These are phyloP conservation scores for Agrochola macilenta DNA, from an alignment of 2,888 invertebrate species.

Conservation along the genomic window DNA sequence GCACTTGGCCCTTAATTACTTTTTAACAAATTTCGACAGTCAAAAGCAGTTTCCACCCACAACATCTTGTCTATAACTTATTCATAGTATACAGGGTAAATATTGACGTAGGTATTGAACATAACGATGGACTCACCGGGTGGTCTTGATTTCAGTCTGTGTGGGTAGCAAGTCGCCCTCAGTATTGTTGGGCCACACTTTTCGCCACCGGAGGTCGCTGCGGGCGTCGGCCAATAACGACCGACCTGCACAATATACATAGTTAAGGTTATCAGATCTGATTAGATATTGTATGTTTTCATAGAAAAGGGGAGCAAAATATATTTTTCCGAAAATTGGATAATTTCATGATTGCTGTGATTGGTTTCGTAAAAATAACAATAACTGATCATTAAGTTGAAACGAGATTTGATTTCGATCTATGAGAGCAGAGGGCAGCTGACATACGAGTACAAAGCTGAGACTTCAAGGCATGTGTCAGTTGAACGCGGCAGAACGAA, in stretches of 20 bases:
- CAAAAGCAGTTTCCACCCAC: slow-evolving; percentile 3
- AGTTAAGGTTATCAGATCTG: slow-evolving; percentile 28
- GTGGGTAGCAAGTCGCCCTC: slow-evolving; percentile 83
- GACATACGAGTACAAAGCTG: neutral
- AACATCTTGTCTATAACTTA: slow-evolving; percentile 3
- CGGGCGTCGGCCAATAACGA: slow-evolving; percentile 93
- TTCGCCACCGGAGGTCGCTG: slow-evolving; percentile 93
- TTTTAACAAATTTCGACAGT: neutral
- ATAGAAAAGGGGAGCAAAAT: slow-evolving; percentile 6
- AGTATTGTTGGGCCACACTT: slow-evolving; percentile 90
- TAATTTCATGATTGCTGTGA: slow-evolving; percentile 1
- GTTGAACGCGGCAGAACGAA: neutral
- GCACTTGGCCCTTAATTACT: neutral
- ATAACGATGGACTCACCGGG: slow-evolving; percentile 75
- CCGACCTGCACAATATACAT: slow-evolving; percentile 83
- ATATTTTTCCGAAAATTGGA: slow-evolving; percentile 27
- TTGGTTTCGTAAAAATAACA: slow-evolving; percentile 12
- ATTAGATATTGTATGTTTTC: slow-evolving; percentile 29
- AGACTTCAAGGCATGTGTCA: neutral
- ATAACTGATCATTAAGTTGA: neutral
- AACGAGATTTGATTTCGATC: neutral
- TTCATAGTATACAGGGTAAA: slow-evolving; percentile 25
- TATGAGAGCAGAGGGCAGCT: neutral
- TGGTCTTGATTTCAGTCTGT: slow-evolving; percentile 83
- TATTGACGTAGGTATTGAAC: slow-evolving; percentile 28